Evolutionary conservation across 2,888 invertebrate species (phyloP).

Genomic region (Dasypogon diadema): DNA sequence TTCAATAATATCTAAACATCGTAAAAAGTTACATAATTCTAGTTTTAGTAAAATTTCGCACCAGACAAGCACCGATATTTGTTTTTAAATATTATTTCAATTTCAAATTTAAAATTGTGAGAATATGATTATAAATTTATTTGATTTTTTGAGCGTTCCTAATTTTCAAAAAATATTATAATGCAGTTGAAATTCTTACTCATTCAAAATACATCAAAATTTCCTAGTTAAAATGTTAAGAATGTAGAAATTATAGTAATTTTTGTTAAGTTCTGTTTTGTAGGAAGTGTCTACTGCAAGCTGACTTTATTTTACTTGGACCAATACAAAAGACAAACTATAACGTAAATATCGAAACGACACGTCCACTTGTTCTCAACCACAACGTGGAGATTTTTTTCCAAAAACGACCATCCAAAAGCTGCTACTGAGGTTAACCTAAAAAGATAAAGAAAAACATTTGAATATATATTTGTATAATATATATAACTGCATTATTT

Average conservation of each 20-base stretch:
- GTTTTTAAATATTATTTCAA: background rate
- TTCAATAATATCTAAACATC: background rate
- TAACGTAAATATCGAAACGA: background rate
- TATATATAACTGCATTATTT: background rate
- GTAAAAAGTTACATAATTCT: background rate
- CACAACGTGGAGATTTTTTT: background rate
- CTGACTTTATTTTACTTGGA: background rate
- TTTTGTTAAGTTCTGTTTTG: background rate
- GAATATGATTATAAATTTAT: background rate
- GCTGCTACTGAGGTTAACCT: background rate
- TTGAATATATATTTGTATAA: too few relatives aligned
- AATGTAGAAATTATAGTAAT: background rate
- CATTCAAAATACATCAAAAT: background rate
- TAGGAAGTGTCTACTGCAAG: background rate
- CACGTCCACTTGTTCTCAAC: background rate
- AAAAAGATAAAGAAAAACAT: background rate
- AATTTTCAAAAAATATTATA: too few relatives aligned
- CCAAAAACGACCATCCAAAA: background rate
- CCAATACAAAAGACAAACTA: background rate
- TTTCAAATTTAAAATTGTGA: background rate
- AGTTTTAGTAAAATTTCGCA: background rate
- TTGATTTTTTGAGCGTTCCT: too few relatives aligned
- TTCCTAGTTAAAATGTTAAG: background rate
- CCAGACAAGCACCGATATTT: slow-evolving; percentile 8
- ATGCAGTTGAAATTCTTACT: too few relatives aligned